These are phyloP conservation scores for Nannoperca australis DNA, from an alignment of 2,797 vertebrate genomes.

Conservation along the genomic window DNA sequence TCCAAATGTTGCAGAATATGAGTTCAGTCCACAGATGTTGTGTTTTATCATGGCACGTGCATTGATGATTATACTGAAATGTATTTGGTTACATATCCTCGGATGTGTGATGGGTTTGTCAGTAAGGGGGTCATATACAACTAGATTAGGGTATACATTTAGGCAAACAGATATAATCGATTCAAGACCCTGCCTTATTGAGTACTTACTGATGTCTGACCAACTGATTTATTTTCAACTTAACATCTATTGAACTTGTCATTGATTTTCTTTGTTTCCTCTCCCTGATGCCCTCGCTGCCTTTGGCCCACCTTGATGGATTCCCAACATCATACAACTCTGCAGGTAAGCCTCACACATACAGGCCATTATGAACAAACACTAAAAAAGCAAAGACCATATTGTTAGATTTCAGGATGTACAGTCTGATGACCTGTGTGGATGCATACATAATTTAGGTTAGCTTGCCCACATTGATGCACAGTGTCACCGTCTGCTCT, in stretches of 20 bases:
- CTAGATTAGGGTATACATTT: constrained; percentile 18
- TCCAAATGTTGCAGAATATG: not conserved
- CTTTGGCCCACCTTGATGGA: constrained; percentile 45
- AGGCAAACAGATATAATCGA: constrained; percentile 33
- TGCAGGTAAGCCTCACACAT: constrained; percentile 73
- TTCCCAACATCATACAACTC: constrained; percentile 38
- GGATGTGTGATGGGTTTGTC: not conserved
- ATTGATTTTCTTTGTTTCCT: constrained; percentile 65
- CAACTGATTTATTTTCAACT: constrained; percentile 52
- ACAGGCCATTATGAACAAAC: constrained; percentile 1
- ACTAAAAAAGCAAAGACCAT: not conserved
- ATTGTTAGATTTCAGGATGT: not conserved
- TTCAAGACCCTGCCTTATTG: constrained; percentile 6
- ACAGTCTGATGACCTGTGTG: constrained; percentile 1
- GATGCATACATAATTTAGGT: not conserved
- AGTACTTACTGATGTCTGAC: constrained; percentile 34
- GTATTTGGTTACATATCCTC: constrained; percentile 6
- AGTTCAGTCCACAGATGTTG: not conserved
- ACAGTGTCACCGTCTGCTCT: constrained; percentile 41
- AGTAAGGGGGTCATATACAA: constrained; percentile 1
- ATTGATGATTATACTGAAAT: constrained; percentile 3
- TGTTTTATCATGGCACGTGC: not conserved
- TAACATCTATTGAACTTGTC: constrained; percentile 38
- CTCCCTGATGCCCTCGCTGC: constrained; percentile 20
- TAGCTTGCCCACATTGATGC: not conserved